These are phyloP conservation scores for Mastigias papua DNA, from an alignment of 30 jellyfish, hydroid and myxozoan genomes.

Conservation along the genomic window DNA sequence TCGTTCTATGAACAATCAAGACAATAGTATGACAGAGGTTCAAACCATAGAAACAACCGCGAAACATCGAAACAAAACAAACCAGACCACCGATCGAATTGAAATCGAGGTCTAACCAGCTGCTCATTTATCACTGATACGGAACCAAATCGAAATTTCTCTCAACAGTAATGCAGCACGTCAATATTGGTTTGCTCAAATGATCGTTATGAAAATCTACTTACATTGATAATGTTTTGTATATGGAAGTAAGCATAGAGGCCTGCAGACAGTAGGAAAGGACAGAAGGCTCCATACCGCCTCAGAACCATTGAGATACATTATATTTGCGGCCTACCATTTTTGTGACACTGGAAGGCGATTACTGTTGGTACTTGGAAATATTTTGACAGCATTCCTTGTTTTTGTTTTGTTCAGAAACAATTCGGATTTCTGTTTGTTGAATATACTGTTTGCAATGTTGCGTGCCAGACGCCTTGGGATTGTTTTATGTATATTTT, in stretches of 20 bases:
- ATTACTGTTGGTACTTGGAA: too few relatives aligned
- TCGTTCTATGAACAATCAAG: too few relatives aligned
- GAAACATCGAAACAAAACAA: too few relatives aligned
- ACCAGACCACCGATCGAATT: background rate
- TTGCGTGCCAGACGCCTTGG: background rate
- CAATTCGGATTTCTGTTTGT: too few relatives aligned
- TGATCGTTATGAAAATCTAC: background rate
- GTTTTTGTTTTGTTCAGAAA: too few relatives aligned
- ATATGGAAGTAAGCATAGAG: background rate
- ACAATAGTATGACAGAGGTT: too few relatives aligned
- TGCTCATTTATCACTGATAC: conserved; percentile 20
- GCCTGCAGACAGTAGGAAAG: background rate
- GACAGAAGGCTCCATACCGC: background rate
- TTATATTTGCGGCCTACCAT: background rate
- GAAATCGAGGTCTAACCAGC: conserved; percentile 43
- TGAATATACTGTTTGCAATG: too few relatives aligned
- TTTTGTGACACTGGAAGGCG: too few relatives aligned
- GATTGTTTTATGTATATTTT: background rate
- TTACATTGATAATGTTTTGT: background rate
- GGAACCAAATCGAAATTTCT: background rate
- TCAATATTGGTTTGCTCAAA: background rate
- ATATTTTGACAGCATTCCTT: too few relatives aligned
- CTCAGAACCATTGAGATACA: background rate
- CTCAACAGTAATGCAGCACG: background rate
- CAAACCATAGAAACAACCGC: too few relatives aligned